These are phyloP conservation scores for Meteorus colon DNA, from an alignment of 2,888 invertebrate species.

Conservation along the genomic window DNA sequence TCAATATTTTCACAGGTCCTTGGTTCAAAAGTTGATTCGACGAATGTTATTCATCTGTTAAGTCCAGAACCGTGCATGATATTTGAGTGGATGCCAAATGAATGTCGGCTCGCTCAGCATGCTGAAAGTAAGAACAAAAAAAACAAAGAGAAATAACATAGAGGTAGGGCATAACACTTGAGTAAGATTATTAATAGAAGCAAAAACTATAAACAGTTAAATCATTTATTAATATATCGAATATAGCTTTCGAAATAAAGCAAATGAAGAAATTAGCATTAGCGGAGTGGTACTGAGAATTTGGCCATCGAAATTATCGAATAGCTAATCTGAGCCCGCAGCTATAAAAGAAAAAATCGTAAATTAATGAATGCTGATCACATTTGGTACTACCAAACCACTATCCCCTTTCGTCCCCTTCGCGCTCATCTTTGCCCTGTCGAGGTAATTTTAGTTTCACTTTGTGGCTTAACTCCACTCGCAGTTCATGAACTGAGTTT, in stretches of 20 bases:
- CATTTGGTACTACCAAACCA: conserved; percentile 26
- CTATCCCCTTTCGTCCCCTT: conserved; percentile 33
- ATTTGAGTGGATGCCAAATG: conserved; percentile 51
- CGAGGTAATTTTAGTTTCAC: conserved; percentile 71
- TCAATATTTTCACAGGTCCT: conserved; percentile 69
- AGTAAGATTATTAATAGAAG: conserved; percentile 32
- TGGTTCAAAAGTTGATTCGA: conserved; percentile 84
- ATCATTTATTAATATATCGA: conserved; percentile 15
- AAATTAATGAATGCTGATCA: conserved; percentile 25
- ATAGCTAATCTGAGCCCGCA: no score
- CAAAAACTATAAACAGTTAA: not conserved
- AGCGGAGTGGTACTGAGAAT: not conserved
- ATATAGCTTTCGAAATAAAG: not conserved
- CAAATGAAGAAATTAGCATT: not conserved
- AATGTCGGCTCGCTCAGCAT: conserved; percentile 32
- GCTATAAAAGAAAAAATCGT: not conserved
- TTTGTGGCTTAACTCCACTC: conserved; percentile 64
- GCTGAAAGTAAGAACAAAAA: conserved; percentile 37
- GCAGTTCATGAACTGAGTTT: conserved; percentile 60
- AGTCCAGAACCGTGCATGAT: conserved; percentile 39
- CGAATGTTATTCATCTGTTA: conserved; percentile 76
- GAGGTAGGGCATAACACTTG: conserved; percentile 13
- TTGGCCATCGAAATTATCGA: not conserved
- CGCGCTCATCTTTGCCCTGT: conserved; percentile 54
- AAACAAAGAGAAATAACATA: conserved; percentile 29